Evolutionary conservation across 2,888 invertebrate genomes (phyloP).

Genomic region (Diarsia brunnea): DNA sequence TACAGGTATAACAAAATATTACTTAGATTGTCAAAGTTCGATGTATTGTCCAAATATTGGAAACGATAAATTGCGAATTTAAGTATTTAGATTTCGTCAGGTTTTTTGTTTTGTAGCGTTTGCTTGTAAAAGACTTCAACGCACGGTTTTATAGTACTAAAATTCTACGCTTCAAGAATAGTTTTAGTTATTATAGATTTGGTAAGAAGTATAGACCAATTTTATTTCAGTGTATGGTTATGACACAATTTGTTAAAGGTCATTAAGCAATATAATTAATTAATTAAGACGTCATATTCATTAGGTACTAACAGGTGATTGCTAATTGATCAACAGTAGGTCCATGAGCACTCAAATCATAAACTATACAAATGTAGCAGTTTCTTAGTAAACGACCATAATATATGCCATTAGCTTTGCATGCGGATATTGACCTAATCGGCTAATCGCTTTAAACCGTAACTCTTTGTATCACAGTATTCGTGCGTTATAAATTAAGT

Average conservation of each 20-base stretch:
- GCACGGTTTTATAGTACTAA: conserved; percentile 70
- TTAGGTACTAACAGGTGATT: conserved; percentile 12
- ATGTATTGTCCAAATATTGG: background rate
- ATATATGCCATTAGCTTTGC: conserved; percentile 27
- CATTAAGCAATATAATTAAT: conserved; percentile 23
- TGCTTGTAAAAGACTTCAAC: conserved; percentile 86
- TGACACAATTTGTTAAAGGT: conserved; percentile 2
- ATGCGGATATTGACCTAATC: conserved; percentile 53
- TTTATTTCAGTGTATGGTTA: background rate
- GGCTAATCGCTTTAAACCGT: conserved; percentile 40
- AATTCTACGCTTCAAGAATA: conserved; percentile 5
- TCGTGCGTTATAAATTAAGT: conserved; percentile 48
- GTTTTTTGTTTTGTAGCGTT: conserved; percentile 61
- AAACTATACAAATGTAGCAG: conserved; percentile 14
- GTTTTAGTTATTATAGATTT: conserved; percentile 7
- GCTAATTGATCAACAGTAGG: conserved; percentile 13
- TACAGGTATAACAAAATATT: conserved; percentile 6
- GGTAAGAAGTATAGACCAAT: background rate
- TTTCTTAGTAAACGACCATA: conserved; percentile 32
- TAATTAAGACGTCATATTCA: conserved; percentile 19
- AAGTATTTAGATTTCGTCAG: conserved; percentile 2
- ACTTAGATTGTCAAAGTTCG: background rate
- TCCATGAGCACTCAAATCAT: background rate
- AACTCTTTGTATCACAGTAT: conserved; percentile 40
- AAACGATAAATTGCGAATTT: background rate